A percentile compares a stretch with the other conserved stretches of the same genome.
phyloP scores from a whole-genome alignment of 1,140 invertebrate species.

The Meteorus sp. region DNA sequence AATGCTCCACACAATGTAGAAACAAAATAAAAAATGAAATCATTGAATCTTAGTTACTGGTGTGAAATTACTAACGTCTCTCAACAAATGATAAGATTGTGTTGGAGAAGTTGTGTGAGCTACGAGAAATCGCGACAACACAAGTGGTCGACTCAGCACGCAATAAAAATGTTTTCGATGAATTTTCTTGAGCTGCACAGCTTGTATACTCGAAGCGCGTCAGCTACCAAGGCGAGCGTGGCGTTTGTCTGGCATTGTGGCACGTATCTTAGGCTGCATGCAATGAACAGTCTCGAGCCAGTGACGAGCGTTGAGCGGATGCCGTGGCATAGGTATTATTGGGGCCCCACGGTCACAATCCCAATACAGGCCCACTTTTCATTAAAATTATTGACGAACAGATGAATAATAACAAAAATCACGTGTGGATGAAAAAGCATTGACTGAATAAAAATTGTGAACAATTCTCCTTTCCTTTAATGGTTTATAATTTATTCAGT shows the following conservation, averaged over 20 bases:
- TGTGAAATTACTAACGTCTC: background rate
- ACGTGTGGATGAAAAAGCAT: no score
- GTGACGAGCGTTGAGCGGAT: constrained; percentile 20
- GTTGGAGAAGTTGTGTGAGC: background rate
- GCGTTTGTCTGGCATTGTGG: constrained; percentile 17
- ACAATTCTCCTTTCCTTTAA: no score
- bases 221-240: constrained; percentile 19
- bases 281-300: constrained; percentile 12
- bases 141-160: constrained; percentile 15
- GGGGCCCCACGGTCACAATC: background rate
- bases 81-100: constrained; percentile 22
- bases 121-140: constrained; percentile 21
- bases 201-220: constrained; percentile 29
- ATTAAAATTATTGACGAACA: no score
- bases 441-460: no score
- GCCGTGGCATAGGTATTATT: constrained; percentile 8
- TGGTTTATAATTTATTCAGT: no score
- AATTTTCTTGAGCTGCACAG: constrained; percentile 46
- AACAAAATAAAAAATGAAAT: background rate
- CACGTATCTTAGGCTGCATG: constrained; percentile 16
- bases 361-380: constrained; percentile 13
- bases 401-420: no score
- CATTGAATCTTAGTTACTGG: background rate
- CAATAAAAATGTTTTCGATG: constrained; percentile 50
- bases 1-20: no score